Base-by-base conservation (phyloP, 2,888 invertebrate genomes). In the Eudasyphora cyanicolor region DNA sequence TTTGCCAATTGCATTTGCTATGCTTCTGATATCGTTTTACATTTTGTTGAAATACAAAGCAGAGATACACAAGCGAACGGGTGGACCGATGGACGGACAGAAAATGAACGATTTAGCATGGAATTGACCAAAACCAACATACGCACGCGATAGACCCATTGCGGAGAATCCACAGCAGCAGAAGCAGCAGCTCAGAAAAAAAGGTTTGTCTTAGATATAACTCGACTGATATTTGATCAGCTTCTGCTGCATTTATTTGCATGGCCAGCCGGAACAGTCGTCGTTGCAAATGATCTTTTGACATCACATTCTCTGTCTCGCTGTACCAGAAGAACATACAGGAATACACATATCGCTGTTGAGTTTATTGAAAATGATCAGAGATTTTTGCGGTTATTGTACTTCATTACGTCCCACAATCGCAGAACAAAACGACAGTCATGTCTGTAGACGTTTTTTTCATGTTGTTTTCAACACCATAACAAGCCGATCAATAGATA, bases 191-290 rank as follows among this genome's bases (percentile, higher is more conserved):
- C 12, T 49, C 19, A 6, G 19, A 17, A 6, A 8, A 32, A 8
- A 32, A 32, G 32, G 32, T 8, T n/a, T 6, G 51, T 19, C 45
- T 76, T 74, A 32, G 54, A 45, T n/a, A 27, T 73, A 64, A 73
- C 51, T 71, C 67, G 75, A 75, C 51, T 76, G 84, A 84, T 84
- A 84, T 82, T 82, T 82, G 82, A 84, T 75, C 62, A 82, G 84
- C 84, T 82, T 82, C 82, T 84, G 75, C 84, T 84, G 49, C 75
- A 84, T 77, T 84, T 81, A 74, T 71, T 70, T 71, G 14, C 10
- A 21, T 45, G 57, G 54, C 45, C 67, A 35, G 3, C n/a, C 10
- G 0, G n/a, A 62, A 12, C 10, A 38, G 17, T 54, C 42, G 17
- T 51, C 7, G 17, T 38, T 45, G 35, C 57, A 42, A 35, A 57